Evolutionary conservation across 2,797 vertebrate genomes (phyloP).

Genomic region (Dendrocincla tyrannina): DNA sequence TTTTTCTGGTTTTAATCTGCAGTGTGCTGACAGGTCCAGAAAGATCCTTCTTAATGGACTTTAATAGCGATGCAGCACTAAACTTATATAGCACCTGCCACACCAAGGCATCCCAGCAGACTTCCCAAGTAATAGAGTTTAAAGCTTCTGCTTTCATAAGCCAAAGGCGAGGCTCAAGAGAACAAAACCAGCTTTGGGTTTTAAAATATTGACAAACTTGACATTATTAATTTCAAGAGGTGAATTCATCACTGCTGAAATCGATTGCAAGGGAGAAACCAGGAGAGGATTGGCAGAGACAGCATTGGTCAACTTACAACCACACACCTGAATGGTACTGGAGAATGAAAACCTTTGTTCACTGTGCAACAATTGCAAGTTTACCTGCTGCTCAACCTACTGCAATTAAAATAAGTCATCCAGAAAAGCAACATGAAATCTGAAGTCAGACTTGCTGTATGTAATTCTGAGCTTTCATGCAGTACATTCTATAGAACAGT

Average conservation of each 20-base stretch:
- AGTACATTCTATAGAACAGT: background rate
- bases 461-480: background rate
- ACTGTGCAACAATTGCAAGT: background rate
- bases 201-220: conserved; percentile 61
- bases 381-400: background rate
- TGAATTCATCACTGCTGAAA: conserved; percentile 17
- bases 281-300: background rate
- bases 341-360: background rate
- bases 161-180: conserved; percentile 47
- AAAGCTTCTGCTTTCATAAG: conserved; percentile 49
- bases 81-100: conserved; percentile 59
- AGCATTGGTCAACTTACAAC: background rate
- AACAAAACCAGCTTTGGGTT: conserved; percentile 40
- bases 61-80: conserved; percentile 37
- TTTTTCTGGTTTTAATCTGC: conserved; percentile 58
- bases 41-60: conserved; percentile 60
- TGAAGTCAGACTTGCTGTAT: background rate
- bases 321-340: background rate
- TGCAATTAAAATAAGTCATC: conserved; percentile 13
- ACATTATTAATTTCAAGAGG: conserved; percentile 54
- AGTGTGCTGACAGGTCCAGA: conserved; percentile 48
- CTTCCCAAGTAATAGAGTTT: conserved; percentile 58
- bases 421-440: background rate
- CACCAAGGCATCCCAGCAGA: conserved; percentile 44
- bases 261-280: background rate